Evolutionary conservation across 37 sponge, comb jelly and placozoan genomes (phyloP).

Genomic region (Chondrilla cf. caribensis): DNA sequence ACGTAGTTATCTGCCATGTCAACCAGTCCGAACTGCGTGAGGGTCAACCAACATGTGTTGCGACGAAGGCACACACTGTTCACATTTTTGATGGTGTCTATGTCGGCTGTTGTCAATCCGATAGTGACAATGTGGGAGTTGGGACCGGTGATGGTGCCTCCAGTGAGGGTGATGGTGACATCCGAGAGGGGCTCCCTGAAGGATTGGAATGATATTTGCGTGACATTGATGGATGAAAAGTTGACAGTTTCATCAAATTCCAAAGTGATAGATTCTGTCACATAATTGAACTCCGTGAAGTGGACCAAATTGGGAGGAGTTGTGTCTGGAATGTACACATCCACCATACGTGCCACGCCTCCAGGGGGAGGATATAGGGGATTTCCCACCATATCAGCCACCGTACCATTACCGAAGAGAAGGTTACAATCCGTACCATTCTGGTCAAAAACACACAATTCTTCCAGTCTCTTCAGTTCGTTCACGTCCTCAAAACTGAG

Average conservation of each 20-base stretch:
- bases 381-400: constrained; percentile 70
- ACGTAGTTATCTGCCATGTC: constrained; percentile 72
- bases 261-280: constrained; percentile 68
- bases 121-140: constrained; percentile 69
- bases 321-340: constrained; percentile 50
- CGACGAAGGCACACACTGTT: constrained; percentile 73
- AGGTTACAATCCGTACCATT: constrained; percentile 65
- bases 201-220: constrained; percentile 63
- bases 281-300: constrained; percentile 83
- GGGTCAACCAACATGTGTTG: constrained; percentile 86
- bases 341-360: constrained; percentile 14
- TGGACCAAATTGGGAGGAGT: constrained; percentile 56
- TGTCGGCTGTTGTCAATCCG: constrained; percentile 55
- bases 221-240: constrained; percentile 59
- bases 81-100: constrained; percentile 65
- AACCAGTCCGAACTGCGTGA: constrained; percentile 38
- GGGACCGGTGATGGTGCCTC: constrained; percentile 39
- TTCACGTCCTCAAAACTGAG: constrained; percentile 77
- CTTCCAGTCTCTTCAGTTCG: constrained; percentile 54
- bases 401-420: constrained; percentile 27
- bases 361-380: constrained; percentile 1
- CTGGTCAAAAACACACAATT: constrained; percentile 48
- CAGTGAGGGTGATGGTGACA: constrained; percentile 49
- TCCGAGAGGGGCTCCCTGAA: constrained; percentile 57
- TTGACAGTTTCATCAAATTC: constrained; percentile 79